Conservation (phyloP, 2,113 vertebrate species). For the Rhipidura dahli region DNA sequence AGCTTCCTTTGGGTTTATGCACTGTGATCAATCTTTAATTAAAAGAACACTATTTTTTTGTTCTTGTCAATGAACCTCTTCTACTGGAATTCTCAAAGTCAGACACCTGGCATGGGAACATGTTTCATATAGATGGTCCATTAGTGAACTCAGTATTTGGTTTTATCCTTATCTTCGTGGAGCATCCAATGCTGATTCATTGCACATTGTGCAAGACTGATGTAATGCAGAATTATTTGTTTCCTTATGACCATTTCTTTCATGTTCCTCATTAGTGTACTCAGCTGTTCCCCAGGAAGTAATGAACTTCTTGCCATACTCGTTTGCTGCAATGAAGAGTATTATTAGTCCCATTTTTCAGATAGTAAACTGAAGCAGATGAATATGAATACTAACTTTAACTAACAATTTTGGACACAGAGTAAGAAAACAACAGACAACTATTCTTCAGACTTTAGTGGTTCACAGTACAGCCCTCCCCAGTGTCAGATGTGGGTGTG, state of each 20-base stretch:
- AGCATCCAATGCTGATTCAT: neutral
- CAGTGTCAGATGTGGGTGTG: neutral
- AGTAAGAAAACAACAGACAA: neutral
- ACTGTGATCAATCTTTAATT: neutral
- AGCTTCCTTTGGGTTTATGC: neutral
- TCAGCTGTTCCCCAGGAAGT: neutral
- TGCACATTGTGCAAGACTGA: neutral
- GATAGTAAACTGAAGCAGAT: neutral
- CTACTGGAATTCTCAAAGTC: neutral
- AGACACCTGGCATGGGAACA: neutral
- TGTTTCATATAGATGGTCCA: neutral
- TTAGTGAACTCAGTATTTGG: neutral
- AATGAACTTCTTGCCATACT: neutral
- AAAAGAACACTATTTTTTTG: neutral
- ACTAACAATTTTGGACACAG: neutral
- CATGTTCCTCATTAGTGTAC: neutral
- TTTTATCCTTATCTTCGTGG: neutral
- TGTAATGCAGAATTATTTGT: neutral
- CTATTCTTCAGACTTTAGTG: neutral
- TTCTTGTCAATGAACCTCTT: neutral
- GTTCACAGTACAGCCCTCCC: neutral
- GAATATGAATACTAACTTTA: neutral
- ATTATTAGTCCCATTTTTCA: conserved; percentile 1
- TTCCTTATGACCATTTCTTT: conserved; percentile 1
- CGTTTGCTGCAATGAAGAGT: neutral